phyloP scores from a whole-genome alignment of 92 coral and sea anemone genomes.

The Palythoa heliodiscus region DNA sequence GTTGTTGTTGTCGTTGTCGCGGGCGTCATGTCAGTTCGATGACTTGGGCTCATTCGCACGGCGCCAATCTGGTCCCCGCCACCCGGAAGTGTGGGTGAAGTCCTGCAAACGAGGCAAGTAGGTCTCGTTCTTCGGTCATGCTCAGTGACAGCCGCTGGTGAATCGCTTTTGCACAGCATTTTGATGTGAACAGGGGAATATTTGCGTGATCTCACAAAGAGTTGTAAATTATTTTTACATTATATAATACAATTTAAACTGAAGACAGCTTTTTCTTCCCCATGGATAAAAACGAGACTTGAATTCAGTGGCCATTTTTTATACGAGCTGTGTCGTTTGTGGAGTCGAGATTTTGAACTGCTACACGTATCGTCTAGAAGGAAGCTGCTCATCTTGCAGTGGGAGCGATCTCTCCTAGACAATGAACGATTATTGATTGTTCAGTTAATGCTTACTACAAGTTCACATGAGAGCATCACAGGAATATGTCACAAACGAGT shows the following conservation, averaged over 20 bases:
- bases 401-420: slow-evolving; percentile 33
- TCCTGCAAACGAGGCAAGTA: slow-evolving; percentile 39
- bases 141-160: slow-evolving; percentile 32
- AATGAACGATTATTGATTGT: slow-evolving; percentile 18
- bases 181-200: slow-evolving; percentile 11
- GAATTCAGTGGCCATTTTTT: slow-evolving; percentile 15
- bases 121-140: slow-evolving; percentile 18
- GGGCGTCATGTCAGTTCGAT: too few relatives aligned
- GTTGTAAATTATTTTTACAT: not conserved
- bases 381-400: slow-evolving; percentile 23
- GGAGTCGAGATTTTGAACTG: slow-evolving; percentile 1
- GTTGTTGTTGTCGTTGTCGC: too few relatives aligned
- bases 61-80: slow-evolving; percentile 7
- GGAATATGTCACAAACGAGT: slow-evolving; percentile 30
- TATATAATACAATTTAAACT: not conserved
- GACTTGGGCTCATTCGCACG: too few relatives aligned
- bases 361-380: not conserved
- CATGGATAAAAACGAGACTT: slow-evolving; percentile 11
- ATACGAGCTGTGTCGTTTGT: slow-evolving; percentile 30
- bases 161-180: slow-evolving; percentile 37
- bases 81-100: slow-evolving; percentile 32
- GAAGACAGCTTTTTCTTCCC: not conserved
- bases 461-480: slow-evolving; percentile 26
- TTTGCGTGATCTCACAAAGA: slow-evolving; percentile 25
- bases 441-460: slow-evolving; percentile 25